Conservation (phyloP, 2,888 invertebrate species). For the Agriotes lineatus region DNA sequence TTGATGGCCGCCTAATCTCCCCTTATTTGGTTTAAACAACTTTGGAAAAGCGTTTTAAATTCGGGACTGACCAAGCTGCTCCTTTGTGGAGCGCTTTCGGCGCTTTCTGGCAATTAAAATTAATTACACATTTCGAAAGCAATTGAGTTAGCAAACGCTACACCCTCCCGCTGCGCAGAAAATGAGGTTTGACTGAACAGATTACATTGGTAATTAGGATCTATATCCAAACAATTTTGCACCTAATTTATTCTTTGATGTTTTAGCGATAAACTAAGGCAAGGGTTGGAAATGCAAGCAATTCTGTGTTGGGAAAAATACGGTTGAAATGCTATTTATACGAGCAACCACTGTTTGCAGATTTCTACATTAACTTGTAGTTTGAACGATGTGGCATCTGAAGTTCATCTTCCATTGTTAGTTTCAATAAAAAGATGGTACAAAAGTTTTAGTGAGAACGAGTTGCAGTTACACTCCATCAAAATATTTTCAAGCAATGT, state of each 20-base stretch:
- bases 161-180: not conserved
- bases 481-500: too few species aligned
- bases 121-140: conserved; percentile 29
- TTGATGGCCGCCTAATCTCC: not conserved
- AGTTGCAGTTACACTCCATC: too few species aligned
- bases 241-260: not conserved
- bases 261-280: too few species aligned
- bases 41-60: conserved; percentile 5
- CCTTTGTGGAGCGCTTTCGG: not conserved
- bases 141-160: conserved; percentile 21
- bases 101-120: conserved; percentile 22
- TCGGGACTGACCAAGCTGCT: not conserved
- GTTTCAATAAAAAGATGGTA: too few species aligned
- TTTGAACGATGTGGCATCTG: too few species aligned
- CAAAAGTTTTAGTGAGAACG: too few species aligned
- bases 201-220: conserved; percentile 15
- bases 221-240: not conserved
- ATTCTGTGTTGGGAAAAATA: too few species aligned
- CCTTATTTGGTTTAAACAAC: not conserved
- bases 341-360: too few species aligned
- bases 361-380: too few species aligned
- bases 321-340: too few species aligned
- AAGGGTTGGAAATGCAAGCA: too few species aligned
- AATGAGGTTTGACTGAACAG: conserved; percentile 17
- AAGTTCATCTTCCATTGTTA: too few species aligned